Evolutionary conservation across 2,797 vertebrate species (phyloP).

Genomic region (Antennarius maculatus): DNA sequence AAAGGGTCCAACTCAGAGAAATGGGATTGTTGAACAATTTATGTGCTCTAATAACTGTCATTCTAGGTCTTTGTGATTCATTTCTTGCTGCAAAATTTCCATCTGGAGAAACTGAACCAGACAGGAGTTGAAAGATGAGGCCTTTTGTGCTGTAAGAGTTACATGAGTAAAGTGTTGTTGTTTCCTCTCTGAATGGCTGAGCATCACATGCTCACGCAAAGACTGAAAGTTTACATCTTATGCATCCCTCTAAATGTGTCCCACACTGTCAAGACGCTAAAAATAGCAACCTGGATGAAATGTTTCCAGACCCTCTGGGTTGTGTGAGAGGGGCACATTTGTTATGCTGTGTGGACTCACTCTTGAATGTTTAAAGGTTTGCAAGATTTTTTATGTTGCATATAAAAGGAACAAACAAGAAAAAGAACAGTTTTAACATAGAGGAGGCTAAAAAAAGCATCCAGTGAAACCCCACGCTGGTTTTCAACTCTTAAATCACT

Average conservation of each 20-base stretch:
- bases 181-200: slow-evolving; percentile 29
- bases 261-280: slow-evolving; percentile 48
- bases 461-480: too few relatives aligned
- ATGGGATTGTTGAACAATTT: too few relatives aligned
- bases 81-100: background rate
- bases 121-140: slow-evolving; percentile 35
- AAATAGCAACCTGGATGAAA: slow-evolving; percentile 59
- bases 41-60: too few relatives aligned
- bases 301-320: slow-evolving; percentile 45
- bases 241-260: slow-evolving; percentile 46
- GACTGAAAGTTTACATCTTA: slow-evolving; percentile 52
- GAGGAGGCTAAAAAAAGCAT: too few relatives aligned
- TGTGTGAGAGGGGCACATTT: slow-evolving; percentile 21
- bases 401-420: background rate
- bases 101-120: slow-evolving; percentile 15
- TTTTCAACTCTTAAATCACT: too few relatives aligned
- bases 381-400: background rate
- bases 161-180: slow-evolving; percentile 33
- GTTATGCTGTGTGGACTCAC: slow-evolving; percentile 24
- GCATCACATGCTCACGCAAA: slow-evolving; percentile 55
- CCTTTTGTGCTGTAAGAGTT: slow-evolving; percentile 30
- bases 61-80: too few relatives aligned
- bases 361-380: slow-evolving; percentile 39
- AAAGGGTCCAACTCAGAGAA: too few relatives aligned
- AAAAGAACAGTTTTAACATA: too few relatives aligned